Conservation (phyloP, 2,113 vertebrate species). For the Tylochromis polylepis region DNA sequence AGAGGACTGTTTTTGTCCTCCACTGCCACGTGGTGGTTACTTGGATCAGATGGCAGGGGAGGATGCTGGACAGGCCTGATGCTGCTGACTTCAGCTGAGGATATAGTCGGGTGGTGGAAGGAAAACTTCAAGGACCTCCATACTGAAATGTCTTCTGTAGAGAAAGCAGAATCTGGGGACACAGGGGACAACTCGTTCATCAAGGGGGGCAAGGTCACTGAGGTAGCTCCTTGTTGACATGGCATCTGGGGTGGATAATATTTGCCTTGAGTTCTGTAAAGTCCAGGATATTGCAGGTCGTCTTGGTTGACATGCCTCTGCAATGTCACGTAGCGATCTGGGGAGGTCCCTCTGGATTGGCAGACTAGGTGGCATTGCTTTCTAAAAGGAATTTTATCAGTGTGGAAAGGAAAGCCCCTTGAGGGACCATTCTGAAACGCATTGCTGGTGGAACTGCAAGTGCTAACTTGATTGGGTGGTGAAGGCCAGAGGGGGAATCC, state of each 20-base stretch:
- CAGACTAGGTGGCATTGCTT: not conserved
- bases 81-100: not conserved
- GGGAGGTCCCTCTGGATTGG: not conserved
- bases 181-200: not conserved
- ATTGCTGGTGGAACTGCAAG: not conserved
- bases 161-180: rapidly evolving
- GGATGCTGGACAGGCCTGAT: not conserved
- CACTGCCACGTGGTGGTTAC: not conserved
- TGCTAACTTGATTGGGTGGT: not conserved
- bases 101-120: not conserved
- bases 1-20: no score
- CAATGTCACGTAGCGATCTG: not conserved
- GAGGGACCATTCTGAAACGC: not conserved
- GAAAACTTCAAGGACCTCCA: no score
- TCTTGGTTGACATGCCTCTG: not conserved
- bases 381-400: not conserved
- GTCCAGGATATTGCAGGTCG: not conserved
- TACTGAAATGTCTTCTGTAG: not conserved
- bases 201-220: rapidly evolving
- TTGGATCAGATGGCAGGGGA: not conserved
- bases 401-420: not conserved
- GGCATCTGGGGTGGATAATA: not conserved
- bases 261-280: not conserved
- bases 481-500: not conserved
- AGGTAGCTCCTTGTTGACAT: not conserved